Evolutionary conservation across 2,797 vertebrate genomes (phyloP), one percentile per base, ranked within the genome.

Genomic region (Enteromius viviparus): DNA sequence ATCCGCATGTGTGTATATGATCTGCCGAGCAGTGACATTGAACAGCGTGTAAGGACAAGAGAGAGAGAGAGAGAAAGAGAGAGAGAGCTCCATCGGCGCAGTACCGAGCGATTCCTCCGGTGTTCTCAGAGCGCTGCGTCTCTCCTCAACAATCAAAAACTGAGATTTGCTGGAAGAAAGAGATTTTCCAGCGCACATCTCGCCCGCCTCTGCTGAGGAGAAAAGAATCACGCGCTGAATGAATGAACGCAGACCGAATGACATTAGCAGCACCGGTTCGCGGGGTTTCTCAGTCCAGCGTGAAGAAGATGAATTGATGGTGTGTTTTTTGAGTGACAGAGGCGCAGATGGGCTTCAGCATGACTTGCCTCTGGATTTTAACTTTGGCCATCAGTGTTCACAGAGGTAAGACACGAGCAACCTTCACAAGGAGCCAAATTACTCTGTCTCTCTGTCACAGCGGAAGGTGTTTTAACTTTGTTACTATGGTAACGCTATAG

Each of bases 341-440:
- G 78, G 87, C 75, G 82, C 86, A 82, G 87, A 90, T 82, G 91
- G 88, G 89, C 89, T 93, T 88, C 94, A 94, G 89, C 92, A 95
- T 95, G 94, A 85, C 91, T 81, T 89, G 91, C 83, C 82, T 94
- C 89, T 92, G 94, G 93, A 91, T 94, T 89, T 58, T 95, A 92
- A 94, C 93, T 93, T 93, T 94, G 90, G 91, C 92, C 76, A 86
- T 95, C 92, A 90, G 92, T 92, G 89, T 94, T 62, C 91, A 91
- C 90, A 91, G 89, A 94, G 94, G 94, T 95, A 88, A 91, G 92
- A 83, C 68, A 55, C 45, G 17, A 72, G 77, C 49, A 14, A 49
- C 58, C 47, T 77, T 64, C 45, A 23, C 34, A 15, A 66, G 40
- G 7, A 14, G 23, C 19, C n/a, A 26, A 68, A 68, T 76, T 5